Evolutionary conservation across 1,140 invertebrate species (phyloP).

Genomic region (Himalopsyche phryganea): DNA sequence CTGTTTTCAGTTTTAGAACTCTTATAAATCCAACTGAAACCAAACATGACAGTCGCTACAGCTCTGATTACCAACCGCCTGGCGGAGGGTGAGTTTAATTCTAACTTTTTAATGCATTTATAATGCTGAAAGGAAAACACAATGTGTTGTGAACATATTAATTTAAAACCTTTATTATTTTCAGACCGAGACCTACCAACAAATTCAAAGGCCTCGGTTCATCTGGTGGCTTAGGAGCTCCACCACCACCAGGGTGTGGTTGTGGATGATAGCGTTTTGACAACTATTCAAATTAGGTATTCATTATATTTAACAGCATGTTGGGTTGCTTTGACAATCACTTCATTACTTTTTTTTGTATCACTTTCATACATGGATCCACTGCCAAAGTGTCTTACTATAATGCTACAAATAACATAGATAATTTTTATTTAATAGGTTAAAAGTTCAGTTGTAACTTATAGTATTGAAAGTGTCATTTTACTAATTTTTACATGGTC

Average conservation of each 20-base stretch:
- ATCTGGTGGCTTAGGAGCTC: conserved; percentile 7
- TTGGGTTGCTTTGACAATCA: too few relatives aligned
- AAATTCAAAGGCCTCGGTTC: conserved; percentile 18
- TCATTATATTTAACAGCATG: not conserved
- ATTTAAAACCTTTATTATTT: not conserved
- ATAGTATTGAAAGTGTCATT: too few relatives aligned
- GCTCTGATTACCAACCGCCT: conserved; percentile 16
- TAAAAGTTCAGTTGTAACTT: not conserved
- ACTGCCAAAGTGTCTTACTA: too few relatives aligned
- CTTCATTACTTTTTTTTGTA: too few relatives aligned
- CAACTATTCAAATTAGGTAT: not conserved
- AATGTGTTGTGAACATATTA: not conserved
- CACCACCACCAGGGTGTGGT: conserved; percentile 13
- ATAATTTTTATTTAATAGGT: conserved; percentile 3
- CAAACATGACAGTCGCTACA: conserved; percentile 21
- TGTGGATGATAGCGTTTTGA: conserved; percentile 7
- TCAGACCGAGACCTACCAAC: conserved; percentile 6
- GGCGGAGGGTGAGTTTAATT: conserved; percentile 13
- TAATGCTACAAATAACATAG: not conserved
- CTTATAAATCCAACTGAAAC: conserved; percentile 37
- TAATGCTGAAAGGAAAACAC: not conserved
- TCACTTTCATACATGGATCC: too few relatives aligned
- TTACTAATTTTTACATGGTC: too few relatives aligned
- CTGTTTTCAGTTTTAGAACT: conserved; percentile 39
- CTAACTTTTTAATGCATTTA: not conserved